Conservation (phyloP, 2,113 vertebrate species). For the Urocitellus parryii region DNA sequence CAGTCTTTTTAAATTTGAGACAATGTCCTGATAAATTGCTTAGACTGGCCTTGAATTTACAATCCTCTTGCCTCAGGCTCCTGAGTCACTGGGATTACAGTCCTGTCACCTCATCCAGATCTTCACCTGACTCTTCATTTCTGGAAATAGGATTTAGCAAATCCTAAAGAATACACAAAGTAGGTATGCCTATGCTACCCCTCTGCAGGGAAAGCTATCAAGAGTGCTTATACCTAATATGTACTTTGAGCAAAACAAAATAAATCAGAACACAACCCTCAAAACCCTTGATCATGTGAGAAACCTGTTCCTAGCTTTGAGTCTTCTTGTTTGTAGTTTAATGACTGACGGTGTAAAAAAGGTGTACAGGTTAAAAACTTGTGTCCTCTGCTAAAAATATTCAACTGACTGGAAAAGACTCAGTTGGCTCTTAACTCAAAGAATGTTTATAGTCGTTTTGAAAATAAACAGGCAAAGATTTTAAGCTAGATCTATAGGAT, state of each 20-base stretch:
- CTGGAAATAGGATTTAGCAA: background rate
- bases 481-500: conserved; percentile 8
- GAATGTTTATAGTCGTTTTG: background rate
- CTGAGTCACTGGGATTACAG: no score
- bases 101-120: no score
- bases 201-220: background rate
- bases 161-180: background rate
- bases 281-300: background rate
- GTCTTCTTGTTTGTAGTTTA: background rate
- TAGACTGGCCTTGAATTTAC: no score
- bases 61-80: no score
- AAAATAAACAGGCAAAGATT: conserved; percentile 13
- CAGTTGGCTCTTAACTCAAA: no score
- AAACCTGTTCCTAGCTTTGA: background rate
- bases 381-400: conserved; percentile 40
- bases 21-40: no score
- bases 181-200: background rate
- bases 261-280: background rate
- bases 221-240: background rate
- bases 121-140: background rate
- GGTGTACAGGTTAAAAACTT: conserved; percentile 16
- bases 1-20: no score
- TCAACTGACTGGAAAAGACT: background rate
- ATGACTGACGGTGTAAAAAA: background rate
- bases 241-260: conserved; percentile 32